Evolutionary conservation across 2,113 vertebrate genomes (phyloP).

Genomic region (Picathartes gymnocephalus): DNA sequence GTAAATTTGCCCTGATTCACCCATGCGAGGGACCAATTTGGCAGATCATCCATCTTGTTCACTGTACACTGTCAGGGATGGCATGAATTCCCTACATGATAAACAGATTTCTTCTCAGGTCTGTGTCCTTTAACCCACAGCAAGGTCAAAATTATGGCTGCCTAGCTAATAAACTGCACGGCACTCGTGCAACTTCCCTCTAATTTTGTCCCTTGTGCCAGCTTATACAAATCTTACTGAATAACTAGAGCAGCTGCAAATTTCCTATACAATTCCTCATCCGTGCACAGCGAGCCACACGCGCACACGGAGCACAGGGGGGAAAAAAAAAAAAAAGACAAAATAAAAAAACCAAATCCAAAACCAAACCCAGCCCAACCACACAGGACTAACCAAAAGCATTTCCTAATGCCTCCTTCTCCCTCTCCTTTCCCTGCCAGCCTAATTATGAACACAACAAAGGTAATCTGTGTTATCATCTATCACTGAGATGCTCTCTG

Average conservation of each 20-base stretch:
- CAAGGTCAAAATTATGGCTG: constrained; percentile 77
- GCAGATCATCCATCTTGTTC: constrained; percentile 84
- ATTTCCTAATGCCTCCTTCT: background rate
- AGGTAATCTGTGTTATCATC: constrained; percentile 26
- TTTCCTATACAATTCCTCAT: constrained; percentile 4
- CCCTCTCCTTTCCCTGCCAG: background rate
- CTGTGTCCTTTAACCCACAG: constrained; percentile 79
- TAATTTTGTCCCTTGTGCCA: constrained; percentile 40
- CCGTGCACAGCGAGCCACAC: background rate
- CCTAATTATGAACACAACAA: background rate
- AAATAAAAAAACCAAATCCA: background rate
- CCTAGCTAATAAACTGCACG: constrained; percentile 46
- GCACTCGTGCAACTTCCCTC: background rate
- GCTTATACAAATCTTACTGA: constrained; percentile 28
- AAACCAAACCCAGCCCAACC: background rate
- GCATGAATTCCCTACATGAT: constrained; percentile 74
- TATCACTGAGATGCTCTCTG: background rate
- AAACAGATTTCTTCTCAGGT: constrained; percentile 79
- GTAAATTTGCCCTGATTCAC: constrained; percentile 77
- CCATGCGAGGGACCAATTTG: constrained; percentile 74
- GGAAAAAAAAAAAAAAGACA: background rate
- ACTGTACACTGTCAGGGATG: constrained; percentile 76
- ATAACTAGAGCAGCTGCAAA: constrained; percentile 11
- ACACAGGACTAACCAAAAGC: background rate
- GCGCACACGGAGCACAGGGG: background rate